Evolutionary conservation across 2,797 vertebrate genomes (phyloP).

Genomic region (Sebastes alutus): DNA sequence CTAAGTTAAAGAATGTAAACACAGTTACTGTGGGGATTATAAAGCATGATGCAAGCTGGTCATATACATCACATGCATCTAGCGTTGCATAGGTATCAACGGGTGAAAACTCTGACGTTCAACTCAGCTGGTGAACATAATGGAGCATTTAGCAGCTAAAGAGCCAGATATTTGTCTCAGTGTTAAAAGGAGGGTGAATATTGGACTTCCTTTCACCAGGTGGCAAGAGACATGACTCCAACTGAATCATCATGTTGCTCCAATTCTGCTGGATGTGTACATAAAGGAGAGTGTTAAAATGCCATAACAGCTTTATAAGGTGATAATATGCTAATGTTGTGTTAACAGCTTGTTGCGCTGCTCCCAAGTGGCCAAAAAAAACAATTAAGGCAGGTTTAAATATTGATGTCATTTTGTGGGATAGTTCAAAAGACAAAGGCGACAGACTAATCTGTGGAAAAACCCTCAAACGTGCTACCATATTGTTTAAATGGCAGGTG

Average conservation of each 20-base stretch:
- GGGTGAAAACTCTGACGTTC: neutral
- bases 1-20: neutral
- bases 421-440: neutral
- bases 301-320: neutral
- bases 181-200: neutral
- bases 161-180: neutral
- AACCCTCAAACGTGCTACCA: neutral
- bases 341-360: neutral
- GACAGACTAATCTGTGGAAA: neutral
- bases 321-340: neutral
- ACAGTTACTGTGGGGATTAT: neutral
- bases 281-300: neutral
- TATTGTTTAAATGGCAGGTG: neutral
- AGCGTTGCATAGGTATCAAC: neutral
- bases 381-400: neutral
- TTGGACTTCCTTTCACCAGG: neutral
- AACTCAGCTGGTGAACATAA: neutral
- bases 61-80: neutral
- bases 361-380: neutral
- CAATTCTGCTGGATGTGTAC: neutral
- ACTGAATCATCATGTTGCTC: neutral
- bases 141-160: neutral
- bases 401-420: neutral
- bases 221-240: neutral
- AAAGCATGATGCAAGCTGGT: no score